Percentiles rank a stretch among this genome's conserved stretches.
These are phyloP conservation scores for Bergia puertoricense DNA, from an alignment of 92 coral and sea anemone genomes.

Conservation along the genomic window DNA sequence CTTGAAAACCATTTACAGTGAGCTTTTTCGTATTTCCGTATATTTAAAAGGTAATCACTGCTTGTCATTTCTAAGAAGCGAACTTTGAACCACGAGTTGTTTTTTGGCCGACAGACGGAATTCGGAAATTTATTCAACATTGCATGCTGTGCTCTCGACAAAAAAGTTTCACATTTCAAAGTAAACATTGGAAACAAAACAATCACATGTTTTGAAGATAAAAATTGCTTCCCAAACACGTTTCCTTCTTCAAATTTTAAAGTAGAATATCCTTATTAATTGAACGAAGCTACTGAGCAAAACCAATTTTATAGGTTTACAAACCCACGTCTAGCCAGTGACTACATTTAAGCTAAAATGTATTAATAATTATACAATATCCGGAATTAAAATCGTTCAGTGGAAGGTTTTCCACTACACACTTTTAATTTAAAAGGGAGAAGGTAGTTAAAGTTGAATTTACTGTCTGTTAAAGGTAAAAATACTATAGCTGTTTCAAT, in stretches of 20 bases:
- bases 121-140: constrained; percentile 34
- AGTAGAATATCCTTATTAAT: not conserved
- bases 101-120: constrained; percentile 9
- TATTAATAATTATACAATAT: not conserved
- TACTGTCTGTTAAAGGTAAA: not conserved
- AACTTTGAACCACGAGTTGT: not conserved
- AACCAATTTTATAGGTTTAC: not conserved
- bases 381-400: not conserved
- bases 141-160: not conserved
- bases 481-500: too few species aligned
- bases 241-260: not conserved
- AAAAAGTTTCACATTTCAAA: constrained; percentile 18
- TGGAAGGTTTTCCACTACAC: not conserved
- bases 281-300: not conserved
- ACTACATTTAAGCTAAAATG: not conserved
- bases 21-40: not conserved
- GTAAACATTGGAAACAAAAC: constrained; percentile 41
- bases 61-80: not conserved
- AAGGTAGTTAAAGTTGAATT: too few species aligned
- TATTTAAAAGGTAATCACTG: not conserved
- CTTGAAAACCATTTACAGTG: not conserved
- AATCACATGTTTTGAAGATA: constrained; percentile 22
- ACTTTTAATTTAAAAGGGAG: not conserved
- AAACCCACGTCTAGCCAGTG: not conserved
- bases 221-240: constrained; percentile 9